Conservation (phyloP, 2,797 vertebrate genomes). For the Luscinia luscinia region DNA sequence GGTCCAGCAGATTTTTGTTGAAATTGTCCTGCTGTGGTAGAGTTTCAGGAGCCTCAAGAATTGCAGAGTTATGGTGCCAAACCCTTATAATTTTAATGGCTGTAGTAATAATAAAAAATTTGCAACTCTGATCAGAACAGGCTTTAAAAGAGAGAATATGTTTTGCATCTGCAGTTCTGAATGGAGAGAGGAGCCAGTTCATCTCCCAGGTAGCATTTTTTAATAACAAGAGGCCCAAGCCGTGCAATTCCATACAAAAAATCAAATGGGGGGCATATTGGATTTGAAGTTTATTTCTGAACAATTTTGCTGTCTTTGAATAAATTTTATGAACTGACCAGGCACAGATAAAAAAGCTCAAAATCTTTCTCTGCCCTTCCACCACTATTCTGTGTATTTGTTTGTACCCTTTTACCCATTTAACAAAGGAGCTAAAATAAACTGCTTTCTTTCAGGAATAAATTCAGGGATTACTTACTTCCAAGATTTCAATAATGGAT, state of each 20-base stretch:
- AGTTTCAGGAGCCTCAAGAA: background rate
- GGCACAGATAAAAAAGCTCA: background rate
- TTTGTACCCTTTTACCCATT: background rate
- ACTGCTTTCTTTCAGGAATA: slow-evolving; percentile 68
- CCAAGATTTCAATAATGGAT: slow-evolving; percentile 68
- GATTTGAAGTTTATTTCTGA: background rate
- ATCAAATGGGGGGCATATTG: background rate
- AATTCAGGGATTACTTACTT: slow-evolving; percentile 62
- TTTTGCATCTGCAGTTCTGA: background rate
- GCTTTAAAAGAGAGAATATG: background rate
- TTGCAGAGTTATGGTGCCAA: background rate
- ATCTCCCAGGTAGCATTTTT: background rate
- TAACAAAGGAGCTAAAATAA: slow-evolving; percentile 13
- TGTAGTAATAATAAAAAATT: background rate
- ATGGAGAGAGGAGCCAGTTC: background rate
- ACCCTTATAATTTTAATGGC: background rate
- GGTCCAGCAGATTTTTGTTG: background rate
- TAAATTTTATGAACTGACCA: background rate
- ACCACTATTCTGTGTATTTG: background rate
- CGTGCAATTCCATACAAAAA: background rate
- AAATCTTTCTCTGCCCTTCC: background rate
- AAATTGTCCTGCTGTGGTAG: background rate
- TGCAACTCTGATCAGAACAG: background rate
- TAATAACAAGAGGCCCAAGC: background rate
- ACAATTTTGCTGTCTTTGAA: background rate